Percentiles rank a stretch among this genome's conserved stretches.
These are phyloP conservation scores for Diadophis punctatus DNA, from an alignment of 2,113 vertebrate genomes.

Conservation along the genomic window DNA sequence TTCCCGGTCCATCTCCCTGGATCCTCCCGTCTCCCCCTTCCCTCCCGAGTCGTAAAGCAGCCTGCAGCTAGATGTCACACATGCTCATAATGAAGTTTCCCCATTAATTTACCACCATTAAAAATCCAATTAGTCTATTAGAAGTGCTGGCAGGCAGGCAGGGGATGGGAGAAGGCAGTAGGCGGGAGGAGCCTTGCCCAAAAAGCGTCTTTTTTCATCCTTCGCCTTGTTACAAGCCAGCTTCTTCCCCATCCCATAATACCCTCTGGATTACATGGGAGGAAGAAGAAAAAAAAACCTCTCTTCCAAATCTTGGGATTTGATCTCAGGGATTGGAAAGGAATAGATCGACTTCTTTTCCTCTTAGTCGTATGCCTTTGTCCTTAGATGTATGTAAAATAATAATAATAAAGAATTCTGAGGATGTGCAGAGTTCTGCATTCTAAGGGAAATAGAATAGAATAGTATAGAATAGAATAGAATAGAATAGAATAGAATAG, in stretches of 20 bases:
- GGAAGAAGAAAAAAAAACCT: not conserved
- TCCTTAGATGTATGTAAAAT: no score
- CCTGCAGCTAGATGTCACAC: not conserved
- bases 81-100: constrained; percentile 14
- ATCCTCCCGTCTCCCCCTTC: not conserved
- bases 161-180: not conserved
- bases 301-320: not conserved
- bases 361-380: no score
- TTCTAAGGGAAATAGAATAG: no score
- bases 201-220: not conserved
- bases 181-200: fast-evolving
- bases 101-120: constrained; percentile 31
- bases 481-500: no score
- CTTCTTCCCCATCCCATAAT: not conserved
- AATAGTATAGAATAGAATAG: no score
- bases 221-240: not conserved
- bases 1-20: not conserved
- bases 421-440: no score
- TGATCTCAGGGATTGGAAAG: not conserved
- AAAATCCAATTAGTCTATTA: constrained; percentile 21
- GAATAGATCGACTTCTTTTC: not conserved
- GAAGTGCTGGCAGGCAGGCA: not conserved
- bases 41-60: no score
- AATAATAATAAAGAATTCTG: not conserved
- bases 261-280: not conserved